These are phyloP conservation scores for Drosophila santomea DNA, from an alignment of 1,140 invertebrate species.

Conservation along the genomic window DNA sequence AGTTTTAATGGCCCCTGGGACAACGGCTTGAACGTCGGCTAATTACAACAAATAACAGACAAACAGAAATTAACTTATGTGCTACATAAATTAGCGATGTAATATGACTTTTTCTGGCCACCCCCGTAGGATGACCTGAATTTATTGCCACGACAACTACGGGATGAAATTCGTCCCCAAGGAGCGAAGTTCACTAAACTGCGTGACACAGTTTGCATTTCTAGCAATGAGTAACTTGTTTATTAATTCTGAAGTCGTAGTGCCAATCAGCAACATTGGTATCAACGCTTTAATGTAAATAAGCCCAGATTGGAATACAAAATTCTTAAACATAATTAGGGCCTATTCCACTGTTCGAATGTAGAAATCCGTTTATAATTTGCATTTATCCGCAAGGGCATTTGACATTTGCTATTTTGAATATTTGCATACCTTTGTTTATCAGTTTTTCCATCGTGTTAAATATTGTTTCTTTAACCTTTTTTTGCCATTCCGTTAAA, in stretches of 20 bases:
- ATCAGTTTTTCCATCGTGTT: slow-evolving; percentile 9
- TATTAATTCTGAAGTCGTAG: too few species aligned
- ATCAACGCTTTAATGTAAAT: too few species aligned
- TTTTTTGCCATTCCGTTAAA: slow-evolving; percentile 10
- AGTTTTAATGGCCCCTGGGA: slow-evolving; percentile 68
- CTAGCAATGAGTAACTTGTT: not conserved
- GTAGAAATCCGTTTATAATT: not conserved
- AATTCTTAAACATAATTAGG: too few species aligned
- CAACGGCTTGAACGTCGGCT: slow-evolving; percentile 72
- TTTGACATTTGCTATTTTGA: slow-evolving; percentile 34
- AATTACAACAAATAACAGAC: slow-evolving; percentile 79
- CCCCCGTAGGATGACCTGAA: slow-evolving; percentile 16
- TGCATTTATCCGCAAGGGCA: slow-evolving; percentile 9
- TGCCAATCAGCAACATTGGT: too few species aligned
- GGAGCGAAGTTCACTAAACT: slow-evolving; percentile 41
- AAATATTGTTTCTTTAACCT: slow-evolving; percentile 13
- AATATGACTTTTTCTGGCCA: slow-evolving; percentile 61
- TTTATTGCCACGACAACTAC: slow-evolving; percentile 40
- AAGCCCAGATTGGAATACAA: too few species aligned
- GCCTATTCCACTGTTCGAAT: not conserved
- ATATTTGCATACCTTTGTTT: slow-evolving; percentile 26
- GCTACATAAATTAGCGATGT: slow-evolving; percentile 76
- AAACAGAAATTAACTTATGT: slow-evolving; percentile 82
- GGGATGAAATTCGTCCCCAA: slow-evolving; percentile 26
- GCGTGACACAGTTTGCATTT: slow-evolving; percentile 22